A percentile compares a stretch with the other conserved stretches of the same genome.
These are phyloP conservation scores for Camarhynchus parvulus DNA, from an alignment of 2,113 vertebrate genomes.

Conservation along the genomic window DNA sequence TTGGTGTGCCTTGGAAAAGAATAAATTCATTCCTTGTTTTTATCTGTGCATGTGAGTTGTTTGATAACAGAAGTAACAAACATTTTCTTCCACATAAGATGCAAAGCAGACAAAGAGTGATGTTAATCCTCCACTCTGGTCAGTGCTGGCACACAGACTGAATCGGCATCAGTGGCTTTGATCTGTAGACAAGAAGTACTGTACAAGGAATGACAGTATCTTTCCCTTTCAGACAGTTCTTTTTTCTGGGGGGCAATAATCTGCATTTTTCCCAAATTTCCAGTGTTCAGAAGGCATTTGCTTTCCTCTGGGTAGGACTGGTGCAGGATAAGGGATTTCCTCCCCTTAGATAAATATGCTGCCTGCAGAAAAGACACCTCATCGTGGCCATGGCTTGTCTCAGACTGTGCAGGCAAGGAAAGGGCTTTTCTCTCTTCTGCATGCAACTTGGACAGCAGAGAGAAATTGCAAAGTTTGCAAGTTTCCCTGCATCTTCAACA, in stretches of 20 bases:
- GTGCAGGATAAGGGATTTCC: not conserved
- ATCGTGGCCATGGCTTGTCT: not conserved
- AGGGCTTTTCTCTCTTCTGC: not conserved
- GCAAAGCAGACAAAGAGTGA: not conserved
- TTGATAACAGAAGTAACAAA: not conserved
- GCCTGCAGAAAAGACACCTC: not conserved
- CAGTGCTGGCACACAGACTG: not conserved
- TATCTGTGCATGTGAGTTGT: not conserved
- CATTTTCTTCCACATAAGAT: not conserved
- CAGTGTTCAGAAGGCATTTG: not conserved
- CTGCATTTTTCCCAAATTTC: not conserved
- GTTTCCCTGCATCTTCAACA: not conserved
- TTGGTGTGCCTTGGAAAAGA: not conserved
- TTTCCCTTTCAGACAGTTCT: not conserved
- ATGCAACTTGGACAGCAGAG: not conserved
- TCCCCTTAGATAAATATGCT: not conserved
- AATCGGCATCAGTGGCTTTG: not conserved
- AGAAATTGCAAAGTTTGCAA: conserved; percentile 27
- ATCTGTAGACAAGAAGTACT: not conserved
- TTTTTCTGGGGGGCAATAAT: not conserved
- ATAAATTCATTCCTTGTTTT: not conserved
- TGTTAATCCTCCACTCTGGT: not conserved
- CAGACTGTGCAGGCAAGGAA: not conserved
- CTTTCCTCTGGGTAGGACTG: not conserved
- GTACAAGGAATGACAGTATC: not conserved